A percentile compares a stretch with the other conserved stretches of the same genome.
Evolutionary conservation across 2,113 vertebrate species (phyloP).

Genomic region (Cyanoderma ruficeps): DNA sequence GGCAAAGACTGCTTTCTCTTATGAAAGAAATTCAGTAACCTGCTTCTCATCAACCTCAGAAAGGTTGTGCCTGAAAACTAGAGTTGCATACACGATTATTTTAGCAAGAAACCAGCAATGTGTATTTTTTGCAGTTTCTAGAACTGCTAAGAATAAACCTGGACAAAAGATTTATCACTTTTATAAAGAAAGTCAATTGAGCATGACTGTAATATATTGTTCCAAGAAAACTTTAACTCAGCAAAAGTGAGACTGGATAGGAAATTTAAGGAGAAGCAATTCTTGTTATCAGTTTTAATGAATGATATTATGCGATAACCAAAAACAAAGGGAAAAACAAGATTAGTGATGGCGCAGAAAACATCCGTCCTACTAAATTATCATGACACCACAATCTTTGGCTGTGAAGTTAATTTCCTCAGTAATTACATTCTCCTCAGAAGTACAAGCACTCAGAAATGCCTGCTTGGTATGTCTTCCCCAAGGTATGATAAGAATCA

Average conservation of each 20-base stretch:
- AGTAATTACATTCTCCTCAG: conserved; percentile 72
- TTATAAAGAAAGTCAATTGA: conserved; percentile 71
- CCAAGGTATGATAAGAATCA: neutral
- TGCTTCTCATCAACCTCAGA: neutral
- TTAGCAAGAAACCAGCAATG: conserved; percentile 28
- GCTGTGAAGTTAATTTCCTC: conserved; percentile 75
- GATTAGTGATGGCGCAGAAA: conserved; percentile 68
- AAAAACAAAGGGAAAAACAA: conserved; percentile 38
- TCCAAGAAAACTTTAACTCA: conserved; percentile 72
- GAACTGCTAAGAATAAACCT: conserved; percentile 46
- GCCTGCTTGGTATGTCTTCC: neutral
- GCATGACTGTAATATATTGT: conserved; percentile 69
- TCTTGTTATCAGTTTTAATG: conserved; percentile 75
- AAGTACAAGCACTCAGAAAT: conserved; percentile 58
- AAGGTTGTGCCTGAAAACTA: neutral
- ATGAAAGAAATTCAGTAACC: neutral
- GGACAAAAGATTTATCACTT: conserved; percentile 65
- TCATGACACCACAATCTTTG: conserved; percentile 67
- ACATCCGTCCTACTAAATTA: conserved; percentile 72
- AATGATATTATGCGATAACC: conserved; percentile 72
- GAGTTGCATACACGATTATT: conserved; percentile 3
- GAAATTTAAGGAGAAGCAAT: conserved; percentile 72
- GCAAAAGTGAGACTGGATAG: conserved; percentile 53
- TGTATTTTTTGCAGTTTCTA: conserved; percentile 52
- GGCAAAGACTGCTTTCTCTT: neutral